Evolutionary conservation across 2,888 invertebrate genomes (phyloP).

Genomic region (Tipula lateralis): DNA sequence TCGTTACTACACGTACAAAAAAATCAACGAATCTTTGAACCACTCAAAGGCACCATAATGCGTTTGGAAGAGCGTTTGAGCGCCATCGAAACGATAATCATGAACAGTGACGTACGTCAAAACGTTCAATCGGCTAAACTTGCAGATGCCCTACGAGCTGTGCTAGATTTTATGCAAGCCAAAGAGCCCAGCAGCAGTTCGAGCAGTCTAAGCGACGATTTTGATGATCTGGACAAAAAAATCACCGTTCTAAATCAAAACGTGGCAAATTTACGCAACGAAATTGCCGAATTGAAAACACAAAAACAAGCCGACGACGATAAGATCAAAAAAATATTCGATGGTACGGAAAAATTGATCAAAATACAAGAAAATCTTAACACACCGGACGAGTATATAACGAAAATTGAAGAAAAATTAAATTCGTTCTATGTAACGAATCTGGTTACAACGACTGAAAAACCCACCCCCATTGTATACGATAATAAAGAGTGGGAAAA

Average conservation of each 20-base stretch:
- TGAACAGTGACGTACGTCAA: slow-evolving; percentile 48
- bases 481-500: slow-evolving; percentile 49
- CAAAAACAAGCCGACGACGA: slow-evolving; percentile 40
- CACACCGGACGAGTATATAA: slow-evolving; percentile 42
- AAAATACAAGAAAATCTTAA: slow-evolving; percentile 39
- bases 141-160: slow-evolving; percentile 44
- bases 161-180: slow-evolving; percentile 48
- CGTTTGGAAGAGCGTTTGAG: slow-evolving; percentile 70
- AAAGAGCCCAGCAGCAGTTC: slow-evolving; percentile 35
- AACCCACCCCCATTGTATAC: slow-evolving; percentile 37
- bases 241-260: slow-evolving; percentile 40
- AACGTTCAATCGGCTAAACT: slow-evolving; percentile 45
- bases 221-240: slow-evolving; percentile 38
- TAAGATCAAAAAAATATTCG: slow-evolving; percentile 40
- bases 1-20: slow-evolving; percentile 66
- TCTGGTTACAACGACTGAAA: slow-evolving; percentile 35
- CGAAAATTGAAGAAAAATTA: slow-evolving; percentile 44
- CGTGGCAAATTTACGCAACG: slow-evolving; percentile 41
- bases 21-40: slow-evolving; percentile 64
- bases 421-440: slow-evolving; percentile 40
- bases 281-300: slow-evolving; percentile 42
- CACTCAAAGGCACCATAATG: slow-evolving; percentile 62
- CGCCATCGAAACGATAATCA: slow-evolving; percentile 64
- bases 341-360: slow-evolving; percentile 41
- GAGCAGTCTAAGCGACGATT: neutral